Conservation (phyloP, 2,113 vertebrate species). For the Cynoglossus semilaevis region DNA sequence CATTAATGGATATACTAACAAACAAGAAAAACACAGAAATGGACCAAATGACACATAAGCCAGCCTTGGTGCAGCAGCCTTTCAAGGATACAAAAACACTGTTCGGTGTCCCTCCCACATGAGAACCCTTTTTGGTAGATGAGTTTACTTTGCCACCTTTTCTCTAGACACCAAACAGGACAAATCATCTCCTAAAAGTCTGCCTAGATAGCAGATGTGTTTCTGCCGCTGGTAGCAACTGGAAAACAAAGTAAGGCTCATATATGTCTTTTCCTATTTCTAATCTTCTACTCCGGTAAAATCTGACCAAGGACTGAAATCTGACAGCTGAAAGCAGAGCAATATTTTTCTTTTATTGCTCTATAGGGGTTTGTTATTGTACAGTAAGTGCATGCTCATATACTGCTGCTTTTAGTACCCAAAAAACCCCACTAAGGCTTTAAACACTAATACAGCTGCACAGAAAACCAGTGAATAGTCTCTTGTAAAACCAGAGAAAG, state of each 20-base stretch:
- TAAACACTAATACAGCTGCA: too few species aligned
- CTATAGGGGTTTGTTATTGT: not conserved
- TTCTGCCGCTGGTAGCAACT: not conserved
- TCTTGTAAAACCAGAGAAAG: too few species aligned
- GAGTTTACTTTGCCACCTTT: conserved; percentile 4
- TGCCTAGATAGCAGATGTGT: not conserved
- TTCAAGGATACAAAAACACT: conserved; percentile 61
- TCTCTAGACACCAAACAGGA: conserved; percentile 4
- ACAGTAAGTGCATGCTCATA: conserved; percentile 9
- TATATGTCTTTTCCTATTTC: conserved; percentile 6
- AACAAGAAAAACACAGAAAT: conserved; percentile 33
- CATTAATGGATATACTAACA: conserved; percentile 6
- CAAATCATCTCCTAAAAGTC: conserved; percentile 4
- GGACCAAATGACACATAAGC: conserved; percentile 26
- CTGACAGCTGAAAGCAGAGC: not conserved
- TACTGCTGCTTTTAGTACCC: not conserved
- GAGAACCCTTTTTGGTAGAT: not conserved
- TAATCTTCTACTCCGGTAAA: conserved; percentile 9
- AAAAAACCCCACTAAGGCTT: too few species aligned
- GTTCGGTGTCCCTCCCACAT: not conserved
- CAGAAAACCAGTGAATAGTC: too few species aligned
- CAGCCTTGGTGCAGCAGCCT: conserved; percentile 49
- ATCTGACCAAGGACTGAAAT: not conserved
- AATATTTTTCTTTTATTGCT: not conserved
- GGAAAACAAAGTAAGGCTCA: conserved; percentile 49